Evolutionary conservation across 1,140 invertebrate species (phyloP).

Genomic region (Physella acuta): DNA sequence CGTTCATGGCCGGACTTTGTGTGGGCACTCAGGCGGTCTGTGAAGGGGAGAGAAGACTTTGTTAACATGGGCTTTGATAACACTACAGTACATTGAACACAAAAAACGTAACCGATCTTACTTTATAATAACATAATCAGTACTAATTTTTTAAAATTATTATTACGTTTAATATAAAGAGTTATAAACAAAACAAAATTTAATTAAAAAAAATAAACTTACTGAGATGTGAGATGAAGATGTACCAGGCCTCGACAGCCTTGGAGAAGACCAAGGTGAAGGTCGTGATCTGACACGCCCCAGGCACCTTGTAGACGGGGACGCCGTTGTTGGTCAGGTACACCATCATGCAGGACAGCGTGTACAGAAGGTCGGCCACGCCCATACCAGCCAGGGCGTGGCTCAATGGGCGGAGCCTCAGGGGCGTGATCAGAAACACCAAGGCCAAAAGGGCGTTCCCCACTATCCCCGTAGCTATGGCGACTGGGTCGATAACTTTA

Average conservation of each 20-base stretch:
- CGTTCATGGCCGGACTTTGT: neutral
- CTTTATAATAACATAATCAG: neutral
- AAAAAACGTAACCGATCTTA: neutral
- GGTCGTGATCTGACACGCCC: constrained; percentile 15
- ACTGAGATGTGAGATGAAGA: constrained; percentile 18
- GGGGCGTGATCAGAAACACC: constrained; percentile 12
- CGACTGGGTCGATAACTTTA: constrained; percentile 2
- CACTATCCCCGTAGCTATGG: constrained; percentile 11
- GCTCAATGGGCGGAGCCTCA: constrained; percentile 10
- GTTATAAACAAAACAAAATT: neutral
- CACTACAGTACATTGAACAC: neutral
- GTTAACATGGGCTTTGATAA: too few relatives aligned
- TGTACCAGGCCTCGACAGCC: constrained; percentile 8
- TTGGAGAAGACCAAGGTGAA: constrained; percentile 17
- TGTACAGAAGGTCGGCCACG: constrained; percentile 12
- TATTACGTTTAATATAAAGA: neutral
- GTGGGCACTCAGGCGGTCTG: constrained; percentile 3
- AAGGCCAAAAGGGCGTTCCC: constrained; percentile 15
- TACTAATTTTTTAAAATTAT: neutral
- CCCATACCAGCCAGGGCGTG: constrained; percentile 5
- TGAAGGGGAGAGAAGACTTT: too few relatives aligned
- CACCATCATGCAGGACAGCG: neutral
- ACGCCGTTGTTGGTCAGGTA: constrained; percentile 7
- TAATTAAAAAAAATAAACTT: neutral
- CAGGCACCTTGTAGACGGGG: constrained; percentile 1